Evolutionary conservation across 1,140 invertebrate genomes (phyloP).

Genomic region (Colletes latitarsis): DNA sequence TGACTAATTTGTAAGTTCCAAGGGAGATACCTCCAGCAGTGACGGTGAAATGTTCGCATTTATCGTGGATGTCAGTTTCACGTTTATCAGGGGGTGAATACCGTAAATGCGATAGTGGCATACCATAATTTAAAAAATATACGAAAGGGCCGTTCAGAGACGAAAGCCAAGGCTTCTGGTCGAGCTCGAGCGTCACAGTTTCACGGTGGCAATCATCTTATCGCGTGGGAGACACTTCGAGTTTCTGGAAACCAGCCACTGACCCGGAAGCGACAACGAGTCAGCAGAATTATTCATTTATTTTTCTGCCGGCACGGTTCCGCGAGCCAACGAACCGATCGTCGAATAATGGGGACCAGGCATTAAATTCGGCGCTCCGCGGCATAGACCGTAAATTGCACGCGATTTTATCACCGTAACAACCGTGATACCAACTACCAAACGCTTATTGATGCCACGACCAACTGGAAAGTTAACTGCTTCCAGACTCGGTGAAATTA

Average conservation of each 20-base stretch:
- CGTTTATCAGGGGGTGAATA: too few species aligned
- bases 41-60: too few species aligned
- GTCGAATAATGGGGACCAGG: slow-evolving; percentile 6
- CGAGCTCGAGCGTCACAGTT: too few species aligned
- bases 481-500: too few species aligned
- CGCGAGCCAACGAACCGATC: not conserved
- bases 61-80: too few species aligned
- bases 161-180: too few species aligned
- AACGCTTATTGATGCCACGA: not conserved
- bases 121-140: too few species aligned
- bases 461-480: not conserved
- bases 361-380: not conserved
- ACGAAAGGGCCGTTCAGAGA: too few species aligned
- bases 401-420: not conserved
- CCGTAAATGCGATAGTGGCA: too few species aligned
- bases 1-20: too few species aligned
- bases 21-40: too few species aligned
- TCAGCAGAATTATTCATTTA: slow-evolving; percentile 22
- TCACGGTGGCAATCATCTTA: not conserved
- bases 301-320: not conserved
- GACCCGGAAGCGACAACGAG: slow-evolving; percentile 16
- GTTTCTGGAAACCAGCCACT: slow-evolving; percentile 7
- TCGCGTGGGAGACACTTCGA: not conserved
- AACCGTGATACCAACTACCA: not conserved
- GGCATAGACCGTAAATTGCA: not conserved